Percentiles rank a stretch among this genome's conserved stretches.
Conservation (phyloP, 2,888 invertebrate genomes). For the Selenia dentaria region DNA sequence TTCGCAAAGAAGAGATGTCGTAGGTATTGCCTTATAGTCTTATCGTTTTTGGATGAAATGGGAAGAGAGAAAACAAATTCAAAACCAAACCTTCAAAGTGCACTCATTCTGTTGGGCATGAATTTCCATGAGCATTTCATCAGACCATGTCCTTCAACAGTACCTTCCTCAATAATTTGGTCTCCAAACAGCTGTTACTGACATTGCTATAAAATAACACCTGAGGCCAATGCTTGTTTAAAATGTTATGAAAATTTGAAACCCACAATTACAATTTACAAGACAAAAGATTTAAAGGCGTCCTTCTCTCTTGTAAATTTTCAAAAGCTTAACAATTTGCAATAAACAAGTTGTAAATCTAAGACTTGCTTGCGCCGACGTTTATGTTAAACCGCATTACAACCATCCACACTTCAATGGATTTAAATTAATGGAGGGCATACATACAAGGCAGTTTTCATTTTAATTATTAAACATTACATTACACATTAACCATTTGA, state of each 20-base stretch:
- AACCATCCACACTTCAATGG: conserved; percentile 2
- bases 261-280: conserved; percentile 6
- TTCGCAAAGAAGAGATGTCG: too few relatives aligned
- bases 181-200: too few relatives aligned
- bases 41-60: too few relatives aligned
- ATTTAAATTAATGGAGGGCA: conserved; percentile 1
- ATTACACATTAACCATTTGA: too few relatives aligned
- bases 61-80: too few relatives aligned
- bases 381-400: conserved; percentile 4
- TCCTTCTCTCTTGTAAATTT: conserved; percentile 3
- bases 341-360: conserved; percentile 16
- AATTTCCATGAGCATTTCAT: too few relatives aligned
- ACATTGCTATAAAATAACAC: not conserved
- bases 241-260: not conserved
- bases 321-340: conserved; percentile 9
- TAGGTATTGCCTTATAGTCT: too few relatives aligned
- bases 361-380: conserved; percentile 2
- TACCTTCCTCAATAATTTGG: too few relatives aligned
- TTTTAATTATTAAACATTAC: too few relatives aligned
- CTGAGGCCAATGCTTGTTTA: not conserved
- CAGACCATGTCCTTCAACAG: too few relatives aligned
- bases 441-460: not conserved
- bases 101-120: too few relatives aligned
- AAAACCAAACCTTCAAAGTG: too few relatives aligned
- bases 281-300: conserved; percentile 3